Evolutionary conservation across 1,140 invertebrate genomes (phyloP).

Genomic region (Polypedilum pembai): DNA sequence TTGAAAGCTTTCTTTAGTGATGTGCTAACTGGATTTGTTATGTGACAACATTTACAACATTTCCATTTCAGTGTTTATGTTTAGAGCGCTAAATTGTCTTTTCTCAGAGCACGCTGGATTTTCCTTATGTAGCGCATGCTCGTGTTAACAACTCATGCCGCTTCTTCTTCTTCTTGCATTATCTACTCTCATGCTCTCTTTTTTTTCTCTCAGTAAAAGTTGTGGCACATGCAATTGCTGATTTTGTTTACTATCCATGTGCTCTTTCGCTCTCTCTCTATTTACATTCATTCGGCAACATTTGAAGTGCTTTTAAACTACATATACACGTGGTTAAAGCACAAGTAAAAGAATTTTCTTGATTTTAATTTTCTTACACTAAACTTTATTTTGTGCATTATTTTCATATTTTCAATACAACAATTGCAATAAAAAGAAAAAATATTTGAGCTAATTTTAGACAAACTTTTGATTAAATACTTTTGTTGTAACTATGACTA

Average conservation of each 20-base stretch:
- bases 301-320: neutral
- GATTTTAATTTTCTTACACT: neutral
- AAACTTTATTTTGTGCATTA: neutral
- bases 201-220: neutral
- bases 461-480: no score
- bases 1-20: neutral
- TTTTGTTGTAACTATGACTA: no score
- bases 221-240: neutral
- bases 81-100: neutral
- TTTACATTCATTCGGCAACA: neutral
- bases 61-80: neutral
- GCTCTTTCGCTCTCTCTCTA: neutral
- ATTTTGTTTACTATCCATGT: neutral
- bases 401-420: neutral
- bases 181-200: neutral
- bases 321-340: neutral
- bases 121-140: no score
- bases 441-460: neutral
- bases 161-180: no score
- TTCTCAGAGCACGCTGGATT: neutral
- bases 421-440: neutral
- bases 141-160: no score
- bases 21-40: neutral
- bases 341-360: no score
- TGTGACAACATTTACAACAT: conserved; percentile 3